Conservation (phyloP, 2,888 invertebrate genomes). For the Dendrolimus pini region DNA sequence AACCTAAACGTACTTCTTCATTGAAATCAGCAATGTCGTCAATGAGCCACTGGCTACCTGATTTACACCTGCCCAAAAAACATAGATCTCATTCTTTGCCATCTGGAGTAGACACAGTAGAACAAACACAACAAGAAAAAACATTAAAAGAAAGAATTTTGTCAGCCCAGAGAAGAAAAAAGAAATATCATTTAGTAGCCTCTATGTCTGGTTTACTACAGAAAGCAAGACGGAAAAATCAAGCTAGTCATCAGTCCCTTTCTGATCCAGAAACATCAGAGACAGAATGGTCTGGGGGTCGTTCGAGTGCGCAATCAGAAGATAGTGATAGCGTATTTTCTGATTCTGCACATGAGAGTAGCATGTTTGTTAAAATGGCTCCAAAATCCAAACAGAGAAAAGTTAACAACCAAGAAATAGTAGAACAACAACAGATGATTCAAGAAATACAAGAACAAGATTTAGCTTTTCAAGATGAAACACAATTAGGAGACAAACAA, state of each 20-base stretch:
- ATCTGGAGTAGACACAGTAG: slow-evolving; percentile 78
- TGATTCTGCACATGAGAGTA: slow-evolving; percentile 79
- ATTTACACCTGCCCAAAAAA: slow-evolving; percentile 85
- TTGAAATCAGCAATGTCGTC: slow-evolving; percentile 88
- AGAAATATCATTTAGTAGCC: slow-evolving; percentile 87
- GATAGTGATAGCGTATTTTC: slow-evolving; percentile 86
- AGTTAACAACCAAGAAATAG: slow-evolving; percentile 65
- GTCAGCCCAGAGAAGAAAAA: slow-evolving; percentile 79
- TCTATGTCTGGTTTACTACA: slow-evolving; percentile 91
- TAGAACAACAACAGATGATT: slow-evolving; percentile 66
- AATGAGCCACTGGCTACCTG: slow-evolving; percentile 88
- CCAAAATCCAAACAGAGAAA: slow-evolving; percentile 62
- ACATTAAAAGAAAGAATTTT: slow-evolving; percentile 63
- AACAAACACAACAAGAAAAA: slow-evolving; percentile 68
- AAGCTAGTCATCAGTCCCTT: slow-evolving; percentile 78
- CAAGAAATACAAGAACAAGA: slow-evolving; percentile 69
- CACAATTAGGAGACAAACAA: slow-evolving; percentile 25
- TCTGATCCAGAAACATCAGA: slow-evolving; percentile 88
- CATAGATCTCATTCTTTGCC: slow-evolving; percentile 90
- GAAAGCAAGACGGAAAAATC: slow-evolving; percentile 85
- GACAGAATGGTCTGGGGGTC: slow-evolving; percentile 80
- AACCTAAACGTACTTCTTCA: slow-evolving; percentile 83
- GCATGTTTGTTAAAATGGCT: slow-evolving; percentile 80
- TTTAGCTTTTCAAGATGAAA: slow-evolving; percentile 47
- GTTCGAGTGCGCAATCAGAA: slow-evolving; percentile 83